Percentiles rank a stretch among this genome's conserved stretches.
Conservation (phyloP, 2,797 vertebrate species). For the Podarcis lilfordi region DNA sequence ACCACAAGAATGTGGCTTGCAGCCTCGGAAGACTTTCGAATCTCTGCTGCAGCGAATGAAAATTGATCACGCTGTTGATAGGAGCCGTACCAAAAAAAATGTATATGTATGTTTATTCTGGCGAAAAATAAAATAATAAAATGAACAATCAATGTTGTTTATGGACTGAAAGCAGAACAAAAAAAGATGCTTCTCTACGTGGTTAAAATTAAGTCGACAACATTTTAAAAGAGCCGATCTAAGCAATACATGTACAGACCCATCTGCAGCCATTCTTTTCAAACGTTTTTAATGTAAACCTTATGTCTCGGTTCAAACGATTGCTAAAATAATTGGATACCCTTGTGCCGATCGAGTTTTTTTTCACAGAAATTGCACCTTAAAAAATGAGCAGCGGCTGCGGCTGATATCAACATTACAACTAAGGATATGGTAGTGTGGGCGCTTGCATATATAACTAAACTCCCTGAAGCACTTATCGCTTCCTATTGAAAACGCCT, state of each 20-base stretch:
- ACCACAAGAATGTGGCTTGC: conserved; percentile 55
- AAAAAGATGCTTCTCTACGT: conserved; percentile 36
- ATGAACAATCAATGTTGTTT: conserved; percentile 40
- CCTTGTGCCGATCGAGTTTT: neutral
- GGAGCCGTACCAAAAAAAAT: conserved; percentile 15
- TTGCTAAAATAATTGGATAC: neutral
- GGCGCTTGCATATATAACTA: neutral
- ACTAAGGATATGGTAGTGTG: rapidly evolving
- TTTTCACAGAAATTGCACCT: neutral
- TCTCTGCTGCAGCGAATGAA: conserved; percentile 18
- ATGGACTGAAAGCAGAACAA: conserved; percentile 53
- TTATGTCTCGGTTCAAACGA: neutral
- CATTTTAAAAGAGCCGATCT: neutral
- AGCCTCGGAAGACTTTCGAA: conserved; percentile 32
- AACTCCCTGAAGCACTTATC: neutral
- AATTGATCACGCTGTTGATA: conserved; percentile 12
- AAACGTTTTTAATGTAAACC: conserved; percentile 48
- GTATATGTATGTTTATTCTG: neutral
- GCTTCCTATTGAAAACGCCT: neutral
- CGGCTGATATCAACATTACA: rapidly evolving
- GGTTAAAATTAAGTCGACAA: conserved; percentile 22
- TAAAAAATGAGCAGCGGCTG: rapidly evolving
- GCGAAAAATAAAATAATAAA: neutral
- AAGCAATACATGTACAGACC: neutral
- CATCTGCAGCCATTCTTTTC: conserved; percentile 16